Evolutionary conservation across 1,140 invertebrate genomes (phyloP).

Genomic region (Hermetia illucens): DNA sequence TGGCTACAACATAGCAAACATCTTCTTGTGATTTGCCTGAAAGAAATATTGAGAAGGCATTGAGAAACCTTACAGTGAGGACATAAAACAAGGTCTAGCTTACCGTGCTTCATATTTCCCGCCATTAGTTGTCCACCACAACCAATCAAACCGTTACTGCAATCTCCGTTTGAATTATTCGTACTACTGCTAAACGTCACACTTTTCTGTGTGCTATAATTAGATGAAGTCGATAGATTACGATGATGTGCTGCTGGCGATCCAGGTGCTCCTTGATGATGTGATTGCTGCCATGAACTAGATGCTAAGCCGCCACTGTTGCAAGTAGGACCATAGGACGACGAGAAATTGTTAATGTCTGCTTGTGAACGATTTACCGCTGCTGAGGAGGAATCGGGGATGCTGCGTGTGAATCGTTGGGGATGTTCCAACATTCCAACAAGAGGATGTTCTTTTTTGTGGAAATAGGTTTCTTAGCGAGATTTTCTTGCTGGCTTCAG

Average conservation of each 20-base stretch:
- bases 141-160: conserved; percentile 24
- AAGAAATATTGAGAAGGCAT: too few species aligned
- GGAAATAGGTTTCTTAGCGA: too few species aligned
- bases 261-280: conserved; percentile 1
- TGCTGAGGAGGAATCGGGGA: conserved; percentile 31
- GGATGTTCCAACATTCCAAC: conserved; percentile 31
- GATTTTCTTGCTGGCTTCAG: too few species aligned
- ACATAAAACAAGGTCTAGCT: too few species aligned
- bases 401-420: conserved; percentile 29
- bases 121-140: conserved; percentile 30
- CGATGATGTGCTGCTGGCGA: conserved; percentile 16
- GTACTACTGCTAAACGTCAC: conserved; percentile 24
- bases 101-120: conserved; percentile 32
- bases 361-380: neutral
- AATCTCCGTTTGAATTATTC: conserved; percentile 10
- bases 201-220: conserved; percentile 29
- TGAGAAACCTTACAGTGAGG: too few species aligned
- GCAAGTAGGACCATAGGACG: neutral
- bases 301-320: neutral
- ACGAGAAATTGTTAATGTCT: neutral
- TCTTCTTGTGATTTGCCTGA: conserved; percentile 47
- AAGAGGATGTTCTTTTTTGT: neutral
- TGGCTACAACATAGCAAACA: conserved; percentile 89
- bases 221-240: conserved; percentile 26
- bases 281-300: conserved; percentile 18